These are phyloP conservation scores for Parapristionchus giblindavisi DNA, from an alignment of 2,888 invertebrate genomes.

Conservation along the genomic window DNA sequence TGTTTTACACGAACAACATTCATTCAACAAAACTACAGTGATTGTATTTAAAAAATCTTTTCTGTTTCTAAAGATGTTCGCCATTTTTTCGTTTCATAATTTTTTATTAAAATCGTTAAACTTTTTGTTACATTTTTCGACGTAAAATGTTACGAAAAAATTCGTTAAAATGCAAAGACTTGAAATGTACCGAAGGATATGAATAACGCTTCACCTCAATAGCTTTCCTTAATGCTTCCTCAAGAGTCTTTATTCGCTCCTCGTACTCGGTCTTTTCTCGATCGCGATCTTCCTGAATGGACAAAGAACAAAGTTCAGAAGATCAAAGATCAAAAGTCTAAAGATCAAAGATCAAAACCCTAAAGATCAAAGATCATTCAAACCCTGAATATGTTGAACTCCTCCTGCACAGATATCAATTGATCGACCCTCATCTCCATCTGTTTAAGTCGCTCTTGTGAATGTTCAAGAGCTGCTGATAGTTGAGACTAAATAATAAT, in stretches of 20 bases:
- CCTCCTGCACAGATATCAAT: not conserved
- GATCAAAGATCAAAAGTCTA: not conserved
- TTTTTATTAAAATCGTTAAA: no score
- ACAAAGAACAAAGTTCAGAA: not conserved
- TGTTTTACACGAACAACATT: no score
- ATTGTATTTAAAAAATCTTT: not conserved
- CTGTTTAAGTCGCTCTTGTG: not conserved
- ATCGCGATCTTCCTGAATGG: conserved; percentile 12
- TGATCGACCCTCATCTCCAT: not conserved
- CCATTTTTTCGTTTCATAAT: no score
- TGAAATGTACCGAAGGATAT: no score
- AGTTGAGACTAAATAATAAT: not conserved
- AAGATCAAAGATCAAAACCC: not conserved
- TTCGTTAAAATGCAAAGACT: no score
- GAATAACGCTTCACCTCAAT: no score
- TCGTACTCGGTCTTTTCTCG: conserved; percentile 26
- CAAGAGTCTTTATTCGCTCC: conserved; percentile 10
- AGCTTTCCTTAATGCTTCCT: conserved; percentile 10
- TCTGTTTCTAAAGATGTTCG: no score
- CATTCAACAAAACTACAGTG: no score
- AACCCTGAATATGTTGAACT: conserved; percentile 5
- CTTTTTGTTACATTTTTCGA: no score
- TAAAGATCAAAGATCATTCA: accelerated
- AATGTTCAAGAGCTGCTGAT: not conserved
- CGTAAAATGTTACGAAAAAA: no score